Conservation (phyloP, 2,888 invertebrate genomes). For the Beris chalybata region DNA sequence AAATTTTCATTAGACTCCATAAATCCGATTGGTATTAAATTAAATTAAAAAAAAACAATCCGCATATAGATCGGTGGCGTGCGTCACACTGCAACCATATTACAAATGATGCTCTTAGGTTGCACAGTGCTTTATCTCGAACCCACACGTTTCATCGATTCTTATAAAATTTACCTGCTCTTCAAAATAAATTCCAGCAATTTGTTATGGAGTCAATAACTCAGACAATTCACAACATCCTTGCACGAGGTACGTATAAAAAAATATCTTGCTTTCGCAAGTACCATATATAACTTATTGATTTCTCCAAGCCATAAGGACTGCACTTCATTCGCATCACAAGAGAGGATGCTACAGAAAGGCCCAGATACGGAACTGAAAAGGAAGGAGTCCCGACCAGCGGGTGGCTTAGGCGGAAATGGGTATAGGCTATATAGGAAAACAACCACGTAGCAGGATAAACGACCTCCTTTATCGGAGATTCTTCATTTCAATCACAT, state of each 20-base stretch:
- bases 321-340: conserved; percentile 18
- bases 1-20: too few relatives aligned
- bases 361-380: background rate
- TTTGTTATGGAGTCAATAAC: conserved; percentile 23
- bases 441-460: conserved; percentile 39
- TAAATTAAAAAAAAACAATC: too few relatives aligned
- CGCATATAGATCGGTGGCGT: too few relatives aligned
- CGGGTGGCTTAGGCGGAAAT: conserved; percentile 12
- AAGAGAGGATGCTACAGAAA: background rate
- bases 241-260: conserved; percentile 7
- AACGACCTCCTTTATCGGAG: conserved; percentile 45
- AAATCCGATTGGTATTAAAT: too few relatives aligned
- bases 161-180: too few relatives aligned
- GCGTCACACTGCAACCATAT: too few relatives aligned
- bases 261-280: background rate
- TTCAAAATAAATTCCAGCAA: conserved; percentile 5
- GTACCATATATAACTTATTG: background rate
- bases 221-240: conserved; percentile 25
- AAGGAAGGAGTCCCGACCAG: conserved; percentile 9
- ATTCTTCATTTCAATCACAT: conserved; percentile 46
- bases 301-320: background rate
- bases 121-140: too few relatives aligned
- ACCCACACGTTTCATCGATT: too few relatives aligned
- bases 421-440: conserved; percentile 31
- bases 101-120: too few relatives aligned